These are phyloP conservation scores for Drosophila guanche DNA, from an alignment of 1,140 invertebrate genomes.

Conservation along the genomic window DNA sequence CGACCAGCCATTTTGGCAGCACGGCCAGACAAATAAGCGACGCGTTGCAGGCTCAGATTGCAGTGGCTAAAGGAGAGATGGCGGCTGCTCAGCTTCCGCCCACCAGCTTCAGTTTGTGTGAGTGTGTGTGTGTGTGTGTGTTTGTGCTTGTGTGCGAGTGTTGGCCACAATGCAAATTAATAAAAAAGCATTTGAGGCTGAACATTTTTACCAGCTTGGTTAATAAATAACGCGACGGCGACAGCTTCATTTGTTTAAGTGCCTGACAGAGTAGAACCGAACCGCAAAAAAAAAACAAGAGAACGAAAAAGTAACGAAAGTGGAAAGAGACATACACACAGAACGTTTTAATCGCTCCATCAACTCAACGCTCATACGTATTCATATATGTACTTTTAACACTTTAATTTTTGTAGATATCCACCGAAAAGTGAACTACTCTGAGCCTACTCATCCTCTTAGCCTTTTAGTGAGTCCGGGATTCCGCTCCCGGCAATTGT, in stretches of 20 bases:
- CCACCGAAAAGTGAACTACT: too few species aligned
- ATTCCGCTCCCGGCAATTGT: background rate
- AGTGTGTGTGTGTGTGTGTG: slow-evolving; percentile 22
- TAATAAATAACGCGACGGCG: slow-evolving; percentile 75
- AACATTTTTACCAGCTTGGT: slow-evolving; percentile 64
- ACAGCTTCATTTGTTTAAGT: slow-evolving; percentile 81
- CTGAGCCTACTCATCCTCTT: too few species aligned
- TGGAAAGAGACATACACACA: slow-evolving; percentile 20
- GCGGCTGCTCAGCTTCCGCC: slow-evolving; percentile 21
- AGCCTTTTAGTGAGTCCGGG: too few species aligned
- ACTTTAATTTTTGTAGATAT: too few species aligned
- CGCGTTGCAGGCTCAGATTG: slow-evolving; percentile 75
- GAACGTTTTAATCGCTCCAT: slow-evolving; percentile 45
- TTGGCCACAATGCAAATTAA: slow-evolving; percentile 76
- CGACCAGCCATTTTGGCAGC: slow-evolving; percentile 49
- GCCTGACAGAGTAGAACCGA: slow-evolving; percentile 53
- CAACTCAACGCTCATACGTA: slow-evolving; percentile 30
- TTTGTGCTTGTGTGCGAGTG: slow-evolving; percentile 14
- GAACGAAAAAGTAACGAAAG: slow-evolving; percentile 42
- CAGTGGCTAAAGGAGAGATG: slow-evolving; percentile 56
- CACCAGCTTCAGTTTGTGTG: slow-evolving; percentile 8
- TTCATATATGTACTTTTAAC: background rate
- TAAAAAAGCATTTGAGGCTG: slow-evolving; percentile 80
- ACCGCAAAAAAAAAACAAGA: slow-evolving; percentile 14
- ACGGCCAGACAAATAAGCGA: slow-evolving; percentile 74